Evolutionary conservation across 2,888 invertebrate genomes (phyloP), one percentile per base, ranked within the genome.

Genomic region (Achlya flavicornis): DNA sequence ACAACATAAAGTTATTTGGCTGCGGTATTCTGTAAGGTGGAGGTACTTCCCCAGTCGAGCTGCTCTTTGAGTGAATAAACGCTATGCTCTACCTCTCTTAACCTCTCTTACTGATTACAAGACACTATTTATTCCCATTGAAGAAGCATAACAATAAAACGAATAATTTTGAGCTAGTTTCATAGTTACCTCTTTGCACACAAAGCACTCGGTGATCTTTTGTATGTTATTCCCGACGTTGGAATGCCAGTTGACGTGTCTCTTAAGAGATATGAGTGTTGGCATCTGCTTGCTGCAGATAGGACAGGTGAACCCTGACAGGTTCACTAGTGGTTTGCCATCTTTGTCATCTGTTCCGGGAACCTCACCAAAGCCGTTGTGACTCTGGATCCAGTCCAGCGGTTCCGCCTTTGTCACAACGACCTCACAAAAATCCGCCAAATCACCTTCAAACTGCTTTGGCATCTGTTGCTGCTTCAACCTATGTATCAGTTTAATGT

Each of bases 361-460:
- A 88, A 88, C 91, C 89, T 86, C 89, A 14, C 83, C 84, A 79
- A 84, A 86, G 91, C 86, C 93, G 92, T 90, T 92, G 92, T 90
- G 92, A 91, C 85, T 88, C 92, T 92, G 93, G 89, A 89, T 77
- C 67, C 72, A 76, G 68, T 91, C 93, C 92, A 91, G 91, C 79
- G 93, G 93, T 88, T 94, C 94, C 91, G 90, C 84, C 79, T 94
- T 94, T 43, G 93, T 90, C 91, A 94, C 94, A 91, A 94, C 94
- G 91, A 94, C 93, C 73, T 94, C 94, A 90, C 94, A 94, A 92
- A 94, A 94, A 91, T 93, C 94, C 91, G 93, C 89, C 85, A 90
- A 76, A 68, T 93, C 85, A 38, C 75, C 69, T 19, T 53, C 53
- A 19, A 53, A 53, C 58, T 66, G 69, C 57, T 77, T 80, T 48